Base-by-base conservation (phyloP, 23 tunicate species). In the Ascidia mentula region DNA sequence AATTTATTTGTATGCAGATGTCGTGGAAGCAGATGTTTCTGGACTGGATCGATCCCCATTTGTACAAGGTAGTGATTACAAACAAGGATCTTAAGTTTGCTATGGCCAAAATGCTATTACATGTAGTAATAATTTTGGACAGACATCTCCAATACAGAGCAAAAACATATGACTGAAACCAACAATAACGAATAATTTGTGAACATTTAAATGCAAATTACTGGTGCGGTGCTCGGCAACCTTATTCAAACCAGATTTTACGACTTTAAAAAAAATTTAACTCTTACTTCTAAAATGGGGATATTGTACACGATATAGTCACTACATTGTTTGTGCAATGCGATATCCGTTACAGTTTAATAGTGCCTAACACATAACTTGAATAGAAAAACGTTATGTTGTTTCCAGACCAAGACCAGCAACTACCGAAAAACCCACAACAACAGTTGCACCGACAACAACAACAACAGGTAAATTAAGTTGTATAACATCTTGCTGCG, bases 401-500 rank as follows among this genome's bases (percentile, higher is more conserved):
- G 34, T 17, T 13, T 17, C 78, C 12, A 36, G 17, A 74, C 32
- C 61, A 74, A 17, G 18, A 74, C 60, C 78, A 61, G 34, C 78
- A 31, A 74, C 78, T 61, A 74, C 78, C 17, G 34, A 17, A 74
- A 74, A 28, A 53, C 71, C 79, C 17, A 35, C 79, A 36, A 75
- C 79, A 75, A 75, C 79, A 6, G 24, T 20, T 20, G 12, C 65
- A 5, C 65, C 65, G 24, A 26, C 7, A 53, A 53, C 7, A 53
- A 53, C 65, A 5, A 53, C 65, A 53, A 26, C 65, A 53, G 65
- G 65, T 53, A 53, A 3, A 5, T 53, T 5, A 53, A 53, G 24
- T 9, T 53, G 53, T 42, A 28, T 28, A 5, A 53, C 4, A 26
- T 9, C 4, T 20, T 20, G 1, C 22, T 9, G 1, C 13, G 65